Conservation (phyloP, 2,797 vertebrate species). For the Cottoperca gobio region DNA sequence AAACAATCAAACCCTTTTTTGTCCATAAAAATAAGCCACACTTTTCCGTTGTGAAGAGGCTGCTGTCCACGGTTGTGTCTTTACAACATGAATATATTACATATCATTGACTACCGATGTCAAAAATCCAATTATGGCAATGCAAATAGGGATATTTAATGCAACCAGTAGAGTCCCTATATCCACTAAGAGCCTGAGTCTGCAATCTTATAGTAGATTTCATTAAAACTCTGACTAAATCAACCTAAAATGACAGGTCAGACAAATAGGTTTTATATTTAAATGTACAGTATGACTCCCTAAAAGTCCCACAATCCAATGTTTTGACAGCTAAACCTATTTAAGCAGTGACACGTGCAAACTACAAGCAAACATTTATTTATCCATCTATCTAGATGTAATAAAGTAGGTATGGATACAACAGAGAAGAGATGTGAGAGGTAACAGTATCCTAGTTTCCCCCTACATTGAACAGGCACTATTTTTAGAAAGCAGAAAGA, state of each 20-base stretch:
- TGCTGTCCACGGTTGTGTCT: background rate
- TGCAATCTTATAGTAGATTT: background rate
- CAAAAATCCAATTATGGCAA: background rate
- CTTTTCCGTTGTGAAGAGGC: background rate
- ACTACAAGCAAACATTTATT: too few species aligned
- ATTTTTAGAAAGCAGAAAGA: slow-evolving; percentile 69
- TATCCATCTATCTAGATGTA: background rate
- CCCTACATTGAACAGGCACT: slow-evolving; percentile 48
- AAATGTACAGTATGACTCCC: background rate
- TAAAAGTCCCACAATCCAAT: background rate
- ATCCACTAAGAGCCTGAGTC: background rate
- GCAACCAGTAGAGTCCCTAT: background rate
- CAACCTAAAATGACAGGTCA: background rate
- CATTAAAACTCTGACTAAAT: background rate
- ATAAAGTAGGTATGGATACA: background rate
- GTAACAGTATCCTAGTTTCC: slow-evolving; percentile 58
- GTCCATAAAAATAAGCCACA: background rate
- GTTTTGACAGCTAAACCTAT: too few species aligned
- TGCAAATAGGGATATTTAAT: background rate
- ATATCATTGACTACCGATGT: background rate
- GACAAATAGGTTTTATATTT: background rate
- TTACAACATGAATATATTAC: background rate
- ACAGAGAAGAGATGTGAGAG: slow-evolving; percentile 21
- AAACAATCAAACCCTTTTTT: background rate
- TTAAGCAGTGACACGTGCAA: too few species aligned